These are phyloP conservation scores for Chaunax sp. DNA, from an alignment of 2,797 vertebrate species.

Conservation along the genomic window DNA sequence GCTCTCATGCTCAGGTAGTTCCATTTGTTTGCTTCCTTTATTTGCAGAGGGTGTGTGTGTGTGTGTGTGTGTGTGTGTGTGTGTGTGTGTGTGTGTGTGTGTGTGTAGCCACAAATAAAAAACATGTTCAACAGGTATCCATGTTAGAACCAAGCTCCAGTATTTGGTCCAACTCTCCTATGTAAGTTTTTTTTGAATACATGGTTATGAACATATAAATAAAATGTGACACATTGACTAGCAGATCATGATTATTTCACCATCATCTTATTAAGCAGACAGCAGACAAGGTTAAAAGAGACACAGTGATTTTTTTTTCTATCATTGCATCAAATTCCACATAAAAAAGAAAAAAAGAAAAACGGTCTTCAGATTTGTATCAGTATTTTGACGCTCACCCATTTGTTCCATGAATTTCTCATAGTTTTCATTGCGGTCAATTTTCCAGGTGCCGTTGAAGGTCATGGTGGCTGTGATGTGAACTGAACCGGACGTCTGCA, in stretches of 20 bases:
- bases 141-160: conserved; percentile 1
- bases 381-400: conserved; percentile 85
- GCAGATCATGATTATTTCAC: neutral
- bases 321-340: neutral
- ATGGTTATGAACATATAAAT: too few relatives aligned
- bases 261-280: neutral
- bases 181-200: too few relatives aligned
- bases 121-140: neutral
- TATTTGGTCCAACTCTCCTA: neutral
- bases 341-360: neutral
- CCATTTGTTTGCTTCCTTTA: conserved; percentile 1
- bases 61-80: too few relatives aligned
- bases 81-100: too few relatives aligned
- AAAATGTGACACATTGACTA: too few relatives aligned
- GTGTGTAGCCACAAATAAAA: conserved; percentile 22
- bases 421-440: conserved; percentile 92
- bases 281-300: too few relatives aligned
- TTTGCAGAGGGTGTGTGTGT: neutral
- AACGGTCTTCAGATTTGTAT: neutral
- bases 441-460: conserved; percentile 91
- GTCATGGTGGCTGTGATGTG: conserved; percentile 83
- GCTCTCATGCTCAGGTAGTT: conserved; percentile 4
- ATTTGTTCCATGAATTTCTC: conserved; percentile 96
- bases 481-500: conserved; percentile 52
- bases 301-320: neutral